Conservation (phyloP, 2,888 invertebrate genomes). For the Elgonia sp. region DNA sequence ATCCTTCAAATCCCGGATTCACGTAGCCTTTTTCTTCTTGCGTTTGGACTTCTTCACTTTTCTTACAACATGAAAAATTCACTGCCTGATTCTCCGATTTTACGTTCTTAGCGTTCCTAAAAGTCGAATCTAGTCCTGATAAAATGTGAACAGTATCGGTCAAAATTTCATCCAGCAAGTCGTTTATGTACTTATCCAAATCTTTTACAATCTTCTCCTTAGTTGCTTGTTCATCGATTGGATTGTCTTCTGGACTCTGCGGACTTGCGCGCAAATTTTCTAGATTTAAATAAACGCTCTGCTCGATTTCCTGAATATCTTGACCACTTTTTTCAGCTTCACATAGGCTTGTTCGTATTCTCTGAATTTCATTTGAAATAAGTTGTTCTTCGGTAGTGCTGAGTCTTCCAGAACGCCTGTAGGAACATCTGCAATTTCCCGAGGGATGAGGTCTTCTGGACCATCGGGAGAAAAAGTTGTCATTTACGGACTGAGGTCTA, state of each 20-base stretch:
- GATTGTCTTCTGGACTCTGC: conserved; percentile 5
- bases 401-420: conserved; percentile 82
- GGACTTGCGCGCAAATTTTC: conserved; percentile 56
- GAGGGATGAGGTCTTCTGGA: conserved; percentile 84
- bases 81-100: neutral
- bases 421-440: conserved; percentile 85
- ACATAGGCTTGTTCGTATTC: conserved; percentile 84
- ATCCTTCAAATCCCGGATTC: conserved; percentile 83
- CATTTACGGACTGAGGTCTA: conserved; percentile 84
- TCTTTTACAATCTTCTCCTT: conserved; percentile 84
- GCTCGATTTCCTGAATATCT: conserved; percentile 82
- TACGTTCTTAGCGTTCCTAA: conserved; percentile 40
- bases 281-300: conserved; percentile 81
- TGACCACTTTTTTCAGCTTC: conserved; percentile 83
- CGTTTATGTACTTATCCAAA: conserved; percentile 84
- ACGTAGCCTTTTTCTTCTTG: conserved; percentile 81
- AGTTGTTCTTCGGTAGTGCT: conserved; percentile 82
- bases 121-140: conserved; percentile 78
- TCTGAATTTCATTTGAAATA: conserved; percentile 83
- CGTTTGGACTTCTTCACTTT: conserved; percentile 37
- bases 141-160: conserved; percentile 84
- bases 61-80: conserved; percentile 20
- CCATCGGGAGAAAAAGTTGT: conserved; percentile 85
- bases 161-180: conserved; percentile 84
- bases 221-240: conserved; percentile 73